Conservation (phyloP, 2,113 vertebrate genomes). For the Hiodon alosoides region DNA sequence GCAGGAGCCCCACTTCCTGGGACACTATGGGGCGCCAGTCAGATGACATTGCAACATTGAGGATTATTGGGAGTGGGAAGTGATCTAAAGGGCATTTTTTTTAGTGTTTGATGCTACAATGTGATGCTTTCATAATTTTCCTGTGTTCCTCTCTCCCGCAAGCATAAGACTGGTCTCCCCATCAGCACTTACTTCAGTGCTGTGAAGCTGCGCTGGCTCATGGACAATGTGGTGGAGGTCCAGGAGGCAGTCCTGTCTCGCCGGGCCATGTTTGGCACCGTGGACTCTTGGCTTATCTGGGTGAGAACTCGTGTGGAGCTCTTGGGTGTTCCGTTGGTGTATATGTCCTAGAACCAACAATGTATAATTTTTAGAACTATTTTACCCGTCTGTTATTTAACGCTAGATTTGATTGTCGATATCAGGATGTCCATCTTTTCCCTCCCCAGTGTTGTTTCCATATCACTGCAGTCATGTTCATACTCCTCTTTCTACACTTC, state of each 20-base stretch:
- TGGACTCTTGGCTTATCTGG: slow-evolving; percentile 99
- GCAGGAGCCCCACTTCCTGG: too few relatives aligned
- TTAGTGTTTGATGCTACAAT: too few relatives aligned
- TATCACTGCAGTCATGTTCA: too few relatives aligned
- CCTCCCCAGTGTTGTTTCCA: too few relatives aligned
- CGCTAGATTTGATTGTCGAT: too few relatives aligned
- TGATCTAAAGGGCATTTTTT: too few relatives aligned
- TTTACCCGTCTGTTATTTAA: background rate
- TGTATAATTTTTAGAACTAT: background rate
- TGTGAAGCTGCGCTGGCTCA: slow-evolving; percentile 89
- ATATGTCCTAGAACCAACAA: background rate
- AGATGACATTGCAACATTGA: too few relatives aligned
- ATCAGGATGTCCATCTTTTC: too few relatives aligned
- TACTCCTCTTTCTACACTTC: too few relatives aligned
- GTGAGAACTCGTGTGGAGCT: slow-evolving; percentile 56
- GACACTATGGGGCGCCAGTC: too few relatives aligned
- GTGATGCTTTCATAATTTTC: background rate
- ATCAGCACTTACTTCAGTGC: slow-evolving; percentile 98
- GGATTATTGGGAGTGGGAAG: too few relatives aligned
- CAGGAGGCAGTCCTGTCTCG: slow-evolving; percentile 63
- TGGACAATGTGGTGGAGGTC: slow-evolving; percentile 82
- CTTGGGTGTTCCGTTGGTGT: background rate
- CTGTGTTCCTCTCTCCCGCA: background rate
- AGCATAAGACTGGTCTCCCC: slow-evolving; percentile 91
- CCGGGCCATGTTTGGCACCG: slow-evolving; percentile 84